Evolutionary conservation across 1,140 invertebrate genomes (phyloP), one percentile per base, ranked within the genome.

Genomic region (Sinonovacula constricta): DNA sequence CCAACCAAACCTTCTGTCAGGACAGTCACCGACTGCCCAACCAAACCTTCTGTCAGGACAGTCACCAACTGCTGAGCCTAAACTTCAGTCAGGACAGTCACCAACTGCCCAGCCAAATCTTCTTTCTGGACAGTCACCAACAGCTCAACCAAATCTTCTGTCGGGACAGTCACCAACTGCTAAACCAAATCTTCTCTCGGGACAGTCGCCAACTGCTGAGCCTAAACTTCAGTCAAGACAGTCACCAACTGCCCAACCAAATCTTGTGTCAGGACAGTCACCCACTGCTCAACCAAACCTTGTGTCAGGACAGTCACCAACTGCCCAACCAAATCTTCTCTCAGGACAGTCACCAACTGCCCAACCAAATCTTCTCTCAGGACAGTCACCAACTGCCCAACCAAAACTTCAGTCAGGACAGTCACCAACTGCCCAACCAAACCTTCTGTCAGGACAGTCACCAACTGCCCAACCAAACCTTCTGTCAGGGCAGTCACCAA

Each of bases 291-390:
- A 4, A 28, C 57, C 57, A 2, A 59, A 33, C 15, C n/a, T 69
- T 18, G 7, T 3, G 18, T 28, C 56, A 31, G 57, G 56, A 7
- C 28, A 30, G 2, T 28, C 34, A 14, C 69, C 69, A 28, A 71
- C 69, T 18, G 69, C 54, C 22, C 34, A 45, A 14, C 69, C 57
- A 26, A 28, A 28, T 5, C 28, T 57, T 24, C n/a, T 31, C 28
- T 60, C 62, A 45, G 68, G 67, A 49, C 0, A 53, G 18, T 33
- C 63, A 59, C 69, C 69, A 63, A 79, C 59, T 39, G 77, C 51
- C 34, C 67, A 71, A 15, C 77, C 77, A 65, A 30, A 28, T 31
- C 30, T 51, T 26, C 34, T 30, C 7, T 51, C 77, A 30, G 77
- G 69, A 51, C 15, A 63, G 26, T 24, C 39, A 28, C 69, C 74